Evolutionary conservation across 1,140 invertebrate genomes (phyloP).

Genomic region (Brachionus koreanus): DNA sequence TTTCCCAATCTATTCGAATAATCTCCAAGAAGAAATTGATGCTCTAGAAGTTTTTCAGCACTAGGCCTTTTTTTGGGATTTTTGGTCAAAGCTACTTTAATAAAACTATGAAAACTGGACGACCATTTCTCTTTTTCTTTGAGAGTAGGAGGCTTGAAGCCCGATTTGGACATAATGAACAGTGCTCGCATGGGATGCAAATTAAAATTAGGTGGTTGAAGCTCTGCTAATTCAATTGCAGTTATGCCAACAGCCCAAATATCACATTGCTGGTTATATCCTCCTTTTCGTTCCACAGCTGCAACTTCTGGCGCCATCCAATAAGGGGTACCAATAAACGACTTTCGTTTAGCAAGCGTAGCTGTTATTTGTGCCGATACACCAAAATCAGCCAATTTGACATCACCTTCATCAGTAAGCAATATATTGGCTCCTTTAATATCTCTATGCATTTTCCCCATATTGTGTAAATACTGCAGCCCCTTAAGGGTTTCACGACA

Average conservation of each 20-base stretch:
- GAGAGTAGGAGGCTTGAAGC: constrained; percentile 92
- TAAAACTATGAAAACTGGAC: constrained; percentile 83
- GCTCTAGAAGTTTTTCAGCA: constrained; percentile 72
- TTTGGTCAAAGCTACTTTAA: constrained; percentile 95
- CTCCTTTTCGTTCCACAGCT: constrained; percentile 96
- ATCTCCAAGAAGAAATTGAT: constrained; percentile 13
- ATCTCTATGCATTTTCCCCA: constrained; percentile 92
- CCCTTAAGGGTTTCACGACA: constrained; percentile 91
- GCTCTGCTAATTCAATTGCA: constrained; percentile 93
- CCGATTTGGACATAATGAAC: constrained; percentile 97
- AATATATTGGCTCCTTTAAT: constrained; percentile 94
- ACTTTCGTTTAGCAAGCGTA: constrained; percentile 96
- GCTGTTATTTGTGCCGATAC: constrained; percentile 98
- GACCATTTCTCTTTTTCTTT: constrained; percentile 93
- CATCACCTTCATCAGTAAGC: constrained; percentile 88
- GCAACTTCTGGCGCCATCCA: constrained; percentile 86
- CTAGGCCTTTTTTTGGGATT: constrained; percentile 98
- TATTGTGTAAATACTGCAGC: constrained; percentile 87
- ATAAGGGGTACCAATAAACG: constrained; percentile 98
- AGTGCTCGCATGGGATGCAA: constrained; percentile 93
- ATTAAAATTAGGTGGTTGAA: constrained; percentile 99
- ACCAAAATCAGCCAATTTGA: constrained; percentile 98
- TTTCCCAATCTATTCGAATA: constrained; percentile 2
- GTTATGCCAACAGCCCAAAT: constrained; percentile 99
- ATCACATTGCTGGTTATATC: constrained; percentile 98